These are phyloP conservation scores for Argentina silus DNA, from an alignment of 2,797 vertebrate species.

Conservation along the genomic window DNA sequence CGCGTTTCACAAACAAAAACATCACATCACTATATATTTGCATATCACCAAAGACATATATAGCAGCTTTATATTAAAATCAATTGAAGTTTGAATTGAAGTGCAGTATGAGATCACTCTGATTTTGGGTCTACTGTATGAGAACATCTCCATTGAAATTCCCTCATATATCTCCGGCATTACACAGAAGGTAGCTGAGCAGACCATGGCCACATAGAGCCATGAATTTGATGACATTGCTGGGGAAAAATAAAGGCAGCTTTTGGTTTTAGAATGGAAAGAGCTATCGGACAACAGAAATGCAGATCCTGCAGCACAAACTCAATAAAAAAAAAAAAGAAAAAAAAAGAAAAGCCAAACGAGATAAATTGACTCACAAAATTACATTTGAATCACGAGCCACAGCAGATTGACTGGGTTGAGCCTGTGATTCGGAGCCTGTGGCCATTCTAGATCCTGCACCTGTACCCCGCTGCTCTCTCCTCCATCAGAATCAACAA, in stretches of 20 bases:
- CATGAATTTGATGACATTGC: neutral
- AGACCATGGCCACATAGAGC: neutral
- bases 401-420: slow-evolving; percentile 26
- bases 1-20: too few species aligned
- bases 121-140: too few species aligned
- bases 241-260: neutral
- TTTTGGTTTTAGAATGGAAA: neutral
- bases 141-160: too few species aligned
- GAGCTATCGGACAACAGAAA: neutral
- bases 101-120: too few species aligned
- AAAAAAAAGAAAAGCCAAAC: slow-evolving; percentile 30
- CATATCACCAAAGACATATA: too few species aligned
- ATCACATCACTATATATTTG: too few species aligned
- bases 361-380: slow-evolving; percentile 30
- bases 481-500: neutral
- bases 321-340: slow-evolving; percentile 34
- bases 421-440: slow-evolving; percentile 18
- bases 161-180: too few species aligned
- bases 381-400: slow-evolving; percentile 27
- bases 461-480: neutral
- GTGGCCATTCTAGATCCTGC: neutral
- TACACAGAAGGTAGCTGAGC: neutral
- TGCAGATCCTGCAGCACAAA: slow-evolving; percentile 2
- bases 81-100: too few species aligned
- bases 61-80: too few species aligned